Evolutionary conservation across 92 coral and sea anemone genomes (phyloP).

Genomic region (Umimayanthus chanpuru): DNA sequence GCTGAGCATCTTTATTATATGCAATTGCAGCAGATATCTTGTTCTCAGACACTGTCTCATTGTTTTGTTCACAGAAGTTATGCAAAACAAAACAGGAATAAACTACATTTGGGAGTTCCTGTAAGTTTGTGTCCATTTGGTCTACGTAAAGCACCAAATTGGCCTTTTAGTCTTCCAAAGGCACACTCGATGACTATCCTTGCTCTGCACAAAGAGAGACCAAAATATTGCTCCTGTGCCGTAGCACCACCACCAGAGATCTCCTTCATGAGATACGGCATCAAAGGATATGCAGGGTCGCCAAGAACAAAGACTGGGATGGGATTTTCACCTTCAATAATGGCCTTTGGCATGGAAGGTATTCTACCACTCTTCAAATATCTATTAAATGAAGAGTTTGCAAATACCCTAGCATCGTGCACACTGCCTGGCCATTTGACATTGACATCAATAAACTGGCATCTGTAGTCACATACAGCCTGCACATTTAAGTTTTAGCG

Average conservation of each 20-base stretch:
- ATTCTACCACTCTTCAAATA: neutral
- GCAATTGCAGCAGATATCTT: constrained; percentile 14
- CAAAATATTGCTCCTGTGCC: neutral
- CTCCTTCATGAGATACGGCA: neutral
- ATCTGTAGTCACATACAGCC: neutral
- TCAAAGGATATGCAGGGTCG: neutral
- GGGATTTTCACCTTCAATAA: neutral
- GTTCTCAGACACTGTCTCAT: constrained; percentile 50
- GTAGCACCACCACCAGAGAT: neutral
- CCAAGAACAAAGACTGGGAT: neutral
- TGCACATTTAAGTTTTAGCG: neutral
- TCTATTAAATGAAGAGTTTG: neutral
- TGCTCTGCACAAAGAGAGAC: constrained; percentile 1
- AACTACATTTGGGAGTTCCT: constrained; percentile 54
- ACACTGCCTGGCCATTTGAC: neutral
- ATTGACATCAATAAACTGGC: neutral
- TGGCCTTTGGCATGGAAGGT: neutral
- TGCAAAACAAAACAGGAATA: constrained; percentile 62
- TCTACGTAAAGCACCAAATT: constrained; percentile 46
- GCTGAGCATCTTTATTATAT: neutral
- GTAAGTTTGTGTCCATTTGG: constrained; percentile 57
- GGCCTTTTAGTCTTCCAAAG: constrained; percentile 39
- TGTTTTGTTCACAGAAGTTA: constrained; percentile 53
- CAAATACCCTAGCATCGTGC: neutral
- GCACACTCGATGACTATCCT: constrained; percentile 50